Base-by-base conservation (phyloP, 2,888 invertebrate species). In the Xylota segnis region DNA sequence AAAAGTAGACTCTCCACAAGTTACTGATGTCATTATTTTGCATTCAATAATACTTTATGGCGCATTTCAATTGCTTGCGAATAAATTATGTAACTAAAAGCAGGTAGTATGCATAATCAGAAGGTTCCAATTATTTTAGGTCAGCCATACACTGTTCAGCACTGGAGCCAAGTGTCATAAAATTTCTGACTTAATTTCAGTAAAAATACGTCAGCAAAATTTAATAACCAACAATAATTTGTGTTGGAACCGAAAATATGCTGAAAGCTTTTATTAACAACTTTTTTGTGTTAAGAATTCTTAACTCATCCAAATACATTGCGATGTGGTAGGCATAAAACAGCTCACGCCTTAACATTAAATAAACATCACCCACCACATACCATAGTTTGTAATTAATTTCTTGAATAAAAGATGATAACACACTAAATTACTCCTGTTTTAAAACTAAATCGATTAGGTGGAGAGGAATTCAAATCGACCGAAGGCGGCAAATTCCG, bases 351-450 rank as follows among this genome's bases (percentile, higher is more conserved):
- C 1, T 45, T 23, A 4, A 16, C 12, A 34, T 18, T 37, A 10
- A 34, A 34, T 37, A 43, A 68, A 40, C 37, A 40, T 2, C 66
- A 54, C 40, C 66, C 54, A 68, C 66, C 40, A 14, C 9, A 52
- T 52, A 23, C 14, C 10, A 32, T 65, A 40, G 27, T 27, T 68
- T 14, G 37, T 54, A 68, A 54, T 68, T 68, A 68, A 54, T 4
- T 54, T 68, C 14, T 40, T 68, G 50, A 65, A 65, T 34, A 54
- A 54, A 52, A 68, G 40, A 27, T 54, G 23, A 23, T 32, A 7
- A n/a, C 10, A 50, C 52, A 54, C 50, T 40, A 54, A 68, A 54
- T 12, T 32, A 58, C 37, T 34, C 16, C 34, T 32, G 34, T 16
- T 16, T 45, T 63, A 32, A 32, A 14, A 16, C 5, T 63, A 29